These are phyloP conservation scores for Himalopsyche japonica DNA, from an alignment of 2,888 invertebrate genomes.

Conservation along the genomic window DNA sequence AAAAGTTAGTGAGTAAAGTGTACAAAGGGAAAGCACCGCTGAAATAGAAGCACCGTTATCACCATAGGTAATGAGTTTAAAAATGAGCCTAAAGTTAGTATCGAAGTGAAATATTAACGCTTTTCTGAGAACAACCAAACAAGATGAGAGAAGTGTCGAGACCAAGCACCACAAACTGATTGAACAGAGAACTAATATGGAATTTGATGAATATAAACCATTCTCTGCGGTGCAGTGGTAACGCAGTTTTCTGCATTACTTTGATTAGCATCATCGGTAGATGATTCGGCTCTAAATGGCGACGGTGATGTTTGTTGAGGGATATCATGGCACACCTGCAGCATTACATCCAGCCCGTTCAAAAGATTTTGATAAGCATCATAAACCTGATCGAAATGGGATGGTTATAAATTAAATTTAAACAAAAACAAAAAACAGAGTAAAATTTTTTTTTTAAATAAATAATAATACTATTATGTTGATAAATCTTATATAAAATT, in stretches of 20 bases:
- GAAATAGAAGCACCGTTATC: too few relatives aligned
- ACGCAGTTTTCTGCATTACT: slow-evolving; percentile 32
- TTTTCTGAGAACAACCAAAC: too few relatives aligned
- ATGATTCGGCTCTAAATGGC: slow-evolving; percentile 23
- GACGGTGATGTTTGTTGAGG: slow-evolving; percentile 43
- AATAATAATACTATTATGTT: too few relatives aligned
- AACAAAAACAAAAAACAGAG: too few relatives aligned
- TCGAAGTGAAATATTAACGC: too few relatives aligned
- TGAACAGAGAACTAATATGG: not conserved
- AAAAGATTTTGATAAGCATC: slow-evolving; percentile 68
- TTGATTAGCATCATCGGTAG: slow-evolving; percentile 32
- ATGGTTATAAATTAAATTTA: not conserved
- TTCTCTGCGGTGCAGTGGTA: slow-evolving; percentile 26
- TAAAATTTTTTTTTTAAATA: too few relatives aligned
- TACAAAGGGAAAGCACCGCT: too few relatives aligned
- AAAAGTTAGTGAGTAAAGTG: too few relatives aligned
- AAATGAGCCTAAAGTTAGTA: too few relatives aligned
- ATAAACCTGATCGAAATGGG: slow-evolving; percentile 59
- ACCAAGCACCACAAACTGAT: slow-evolving; percentile 16
- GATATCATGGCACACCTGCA: slow-evolving; percentile 67
- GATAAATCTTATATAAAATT: too few relatives aligned
- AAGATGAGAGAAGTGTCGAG: not conserved
- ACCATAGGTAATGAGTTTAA: too few relatives aligned
- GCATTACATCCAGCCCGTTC: slow-evolving; percentile 68
- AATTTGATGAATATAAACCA: slow-evolving; percentile 29